Conservation (phyloP, 2,113 vertebrate genomes). For the Zosterops japonicus region DNA sequence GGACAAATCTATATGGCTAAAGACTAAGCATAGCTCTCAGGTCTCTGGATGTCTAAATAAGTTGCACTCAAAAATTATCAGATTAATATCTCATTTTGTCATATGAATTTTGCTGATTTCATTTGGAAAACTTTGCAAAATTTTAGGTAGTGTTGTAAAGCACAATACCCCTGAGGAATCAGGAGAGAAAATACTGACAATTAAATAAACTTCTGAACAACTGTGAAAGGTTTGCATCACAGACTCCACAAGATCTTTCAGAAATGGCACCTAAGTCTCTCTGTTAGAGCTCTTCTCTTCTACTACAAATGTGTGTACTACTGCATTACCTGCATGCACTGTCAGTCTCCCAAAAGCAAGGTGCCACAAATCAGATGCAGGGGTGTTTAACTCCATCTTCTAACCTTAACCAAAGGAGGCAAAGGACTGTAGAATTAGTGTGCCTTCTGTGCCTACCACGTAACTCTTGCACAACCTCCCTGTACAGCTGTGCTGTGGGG, state of each 20-base stretch:
- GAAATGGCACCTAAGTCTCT: neutral
- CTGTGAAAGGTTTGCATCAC: neutral
- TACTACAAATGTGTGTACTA: rapidly evolving
- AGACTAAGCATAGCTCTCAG: neutral
- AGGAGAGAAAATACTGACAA: neutral
- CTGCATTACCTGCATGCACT: neutral
- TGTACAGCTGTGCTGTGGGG: neutral
- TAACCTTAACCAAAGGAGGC: neutral
- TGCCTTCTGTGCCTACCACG: neutral
- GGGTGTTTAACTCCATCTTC: neutral
- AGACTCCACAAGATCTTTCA: neutral
- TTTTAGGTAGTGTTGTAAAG: neutral
- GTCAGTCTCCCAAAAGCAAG: neutral
- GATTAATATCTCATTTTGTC: neutral
- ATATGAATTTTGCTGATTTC: neutral
- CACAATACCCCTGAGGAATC: neutral
- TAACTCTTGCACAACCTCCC: neutral
- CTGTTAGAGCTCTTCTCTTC: neutral
- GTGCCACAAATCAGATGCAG: neutral
- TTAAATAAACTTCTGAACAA: neutral
- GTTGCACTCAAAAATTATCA: neutral
- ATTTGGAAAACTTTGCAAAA: neutral
- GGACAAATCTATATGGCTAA: neutral
- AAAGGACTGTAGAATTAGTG: neutral
- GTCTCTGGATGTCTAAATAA: neutral